Percentiles rank a stretch among this genome's conserved stretches.
phyloP scores from a whole-genome alignment of 2,113 vertebrate species.

The Rhinolophus sinicus region DNA sequence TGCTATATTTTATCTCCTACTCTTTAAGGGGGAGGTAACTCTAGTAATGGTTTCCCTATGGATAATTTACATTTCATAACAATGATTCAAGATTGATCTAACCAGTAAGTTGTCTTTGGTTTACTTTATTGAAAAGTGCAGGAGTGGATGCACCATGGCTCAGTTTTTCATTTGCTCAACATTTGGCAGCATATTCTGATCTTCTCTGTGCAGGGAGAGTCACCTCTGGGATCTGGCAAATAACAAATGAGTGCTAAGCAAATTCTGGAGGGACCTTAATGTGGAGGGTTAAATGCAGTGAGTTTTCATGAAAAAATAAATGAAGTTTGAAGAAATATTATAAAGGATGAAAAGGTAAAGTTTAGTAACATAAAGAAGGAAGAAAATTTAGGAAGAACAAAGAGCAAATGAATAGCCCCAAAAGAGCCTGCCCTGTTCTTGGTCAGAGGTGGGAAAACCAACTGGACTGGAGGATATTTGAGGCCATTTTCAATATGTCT shows the following conservation, averaged over 20 bases:
- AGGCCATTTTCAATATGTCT: background rate
- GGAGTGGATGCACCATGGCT: background rate
- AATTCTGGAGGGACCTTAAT: background rate
- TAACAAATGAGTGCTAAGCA: background rate
- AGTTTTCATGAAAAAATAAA: background rate
- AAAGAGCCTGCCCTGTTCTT: background rate
- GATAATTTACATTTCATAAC: background rate
- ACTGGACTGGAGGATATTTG: background rate
- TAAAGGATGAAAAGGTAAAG: background rate
- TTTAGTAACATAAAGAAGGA: background rate
- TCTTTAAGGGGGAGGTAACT: background rate
- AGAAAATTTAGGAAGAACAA: background rate
- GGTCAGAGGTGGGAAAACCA: background rate
- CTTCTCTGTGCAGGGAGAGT: background rate
- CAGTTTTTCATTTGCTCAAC: background rate
- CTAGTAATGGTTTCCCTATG: background rate
- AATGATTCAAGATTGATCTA: background rate
- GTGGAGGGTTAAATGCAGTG: background rate
- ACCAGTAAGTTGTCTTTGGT: background rate
- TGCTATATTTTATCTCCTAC: background rate
- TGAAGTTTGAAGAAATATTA: background rate
- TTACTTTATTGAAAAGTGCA: slow-evolving; percentile 35
- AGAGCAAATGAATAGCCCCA: background rate
- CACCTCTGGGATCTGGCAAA: background rate
- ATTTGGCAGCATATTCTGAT: background rate